Evolutionary conservation across 2,797 vertebrate genomes (phyloP), one percentile per base, ranked within the genome.

Genomic region (Xyrichtys novacula): DNA sequence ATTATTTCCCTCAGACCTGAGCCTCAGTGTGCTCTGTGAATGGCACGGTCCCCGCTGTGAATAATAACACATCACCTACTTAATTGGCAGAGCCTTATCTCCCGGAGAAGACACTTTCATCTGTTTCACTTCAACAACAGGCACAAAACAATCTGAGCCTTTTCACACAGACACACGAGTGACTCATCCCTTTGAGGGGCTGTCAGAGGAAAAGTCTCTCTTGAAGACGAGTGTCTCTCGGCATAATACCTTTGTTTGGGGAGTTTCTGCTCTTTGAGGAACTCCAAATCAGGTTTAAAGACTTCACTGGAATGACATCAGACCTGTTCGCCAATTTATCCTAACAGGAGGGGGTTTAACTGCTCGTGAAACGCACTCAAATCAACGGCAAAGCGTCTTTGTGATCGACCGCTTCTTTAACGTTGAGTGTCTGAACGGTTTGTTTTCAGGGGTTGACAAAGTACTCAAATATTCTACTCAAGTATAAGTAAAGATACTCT

Each of bases 31-130:
- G 71, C 43, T 60, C 39, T 7, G 44, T 11, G 25, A 52, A 56
- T 56, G 49, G 38, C 78, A 58, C 1, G 15, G 46, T 58, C 39
- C 57, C 63, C 20, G 8, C 48, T 57, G 58, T 5, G 59, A 62
- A 47, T 44, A 58, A 74, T 77, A 46, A 78, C 66, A 76, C 66
- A 62, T 84, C 73, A 73, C 28, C 62, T 56, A 48, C 61, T 71
- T 25, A 57, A 43, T 2, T 60, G 60, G 29, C 28, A 19, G 29
- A 53, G 36, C 50, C 1, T 0, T n/a, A 63, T 55, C 39, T 61
- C 49, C 44, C 31, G 15, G 50, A 68, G 32, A 76, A 60, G 64
- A 73, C 17, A 32, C 23, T 42, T 47, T 81, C 43, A 74, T 73
- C 25, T 22, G 40, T 71, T 57, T 64, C 46, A 50, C 53, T 55